phyloP scores from a whole-genome alignment of 2,888 invertebrate genomes.

The Cryptops parisi region DNA sequence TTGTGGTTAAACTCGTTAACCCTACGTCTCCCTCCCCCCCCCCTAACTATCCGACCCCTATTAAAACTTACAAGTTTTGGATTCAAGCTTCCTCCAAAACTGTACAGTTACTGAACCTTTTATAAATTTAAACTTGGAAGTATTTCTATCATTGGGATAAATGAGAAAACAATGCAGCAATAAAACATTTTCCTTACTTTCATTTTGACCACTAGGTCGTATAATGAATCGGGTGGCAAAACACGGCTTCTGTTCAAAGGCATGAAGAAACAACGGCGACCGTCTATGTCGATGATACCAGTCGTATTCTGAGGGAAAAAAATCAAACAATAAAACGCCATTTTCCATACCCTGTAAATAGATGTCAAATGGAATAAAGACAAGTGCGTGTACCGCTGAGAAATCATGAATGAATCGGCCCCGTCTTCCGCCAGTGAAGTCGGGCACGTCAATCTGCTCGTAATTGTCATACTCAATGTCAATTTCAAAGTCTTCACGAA shows the following conservation, averaged over 20 bases:
- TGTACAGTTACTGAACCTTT: too few relatives aligned
- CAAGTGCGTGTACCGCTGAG: slow-evolving; percentile 43
- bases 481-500: slow-evolving; percentile 69
- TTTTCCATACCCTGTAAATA: background rate
- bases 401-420: slow-evolving; percentile 90
- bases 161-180: background rate
- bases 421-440: slow-evolving; percentile 61
- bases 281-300: slow-evolving; percentile 61
- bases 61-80: too few relatives aligned
- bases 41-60: too few relatives aligned
- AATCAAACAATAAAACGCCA: background rate
- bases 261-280: slow-evolving; percentile 76
- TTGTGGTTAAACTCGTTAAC: too few relatives aligned
- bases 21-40: too few relatives aligned
- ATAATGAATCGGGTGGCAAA: slow-evolving; percentile 60
- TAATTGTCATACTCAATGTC: slow-evolving; percentile 52
- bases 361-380: too few relatives aligned
- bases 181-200: slow-evolving; percentile 37
- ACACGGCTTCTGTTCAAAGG: slow-evolving; percentile 63
- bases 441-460: slow-evolving; percentile 74
- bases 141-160: too few relatives aligned
- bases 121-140: too few relatives aligned
- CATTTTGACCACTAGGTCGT: slow-evolving; percentile 66
- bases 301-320: slow-evolving; percentile 42
- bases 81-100: too few relatives aligned